Conservation (phyloP, 92 coral and sea anemone genomes). For the Actinernus sp. region DNA sequence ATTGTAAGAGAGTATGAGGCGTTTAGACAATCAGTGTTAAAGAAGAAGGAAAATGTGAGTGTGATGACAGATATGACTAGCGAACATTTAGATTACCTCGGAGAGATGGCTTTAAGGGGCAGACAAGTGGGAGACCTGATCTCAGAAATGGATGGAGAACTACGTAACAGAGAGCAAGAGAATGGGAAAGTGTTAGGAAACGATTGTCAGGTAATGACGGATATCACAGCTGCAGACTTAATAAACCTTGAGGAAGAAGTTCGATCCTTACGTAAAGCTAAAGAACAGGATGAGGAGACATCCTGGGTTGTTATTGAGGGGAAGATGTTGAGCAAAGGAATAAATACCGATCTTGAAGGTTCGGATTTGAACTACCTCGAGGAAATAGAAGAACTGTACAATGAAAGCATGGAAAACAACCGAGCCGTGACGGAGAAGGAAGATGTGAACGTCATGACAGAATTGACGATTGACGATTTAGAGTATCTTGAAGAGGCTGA, state of each 20-base stretch:
- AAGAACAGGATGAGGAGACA: constrained; percentile 13
- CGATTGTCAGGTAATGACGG: constrained; percentile 46
- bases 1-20: constrained; percentile 53
- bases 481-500: constrained; percentile 75
- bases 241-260: constrained; percentile 30
- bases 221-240: constrained; percentile 42
- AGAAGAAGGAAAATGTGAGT: constrained; percentile 25
- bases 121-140: constrained; percentile 26
- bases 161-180: not conserved
- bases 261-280: constrained; percentile 2
- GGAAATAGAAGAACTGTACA: constrained; percentile 46
- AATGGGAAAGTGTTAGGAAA: not conserved
- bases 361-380: constrained; percentile 51
- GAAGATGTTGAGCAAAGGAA: not conserved
- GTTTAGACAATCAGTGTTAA: constrained; percentile 33
- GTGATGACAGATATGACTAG: constrained; percentile 79
- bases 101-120: constrained; percentile 47
- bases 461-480: constrained; percentile 67
- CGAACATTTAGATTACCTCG: constrained; percentile 65
- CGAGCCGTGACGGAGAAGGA: constrained; percentile 5
- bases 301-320: constrained; percentile 48
- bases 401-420: constrained; percentile 22
- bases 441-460: constrained; percentile 65
- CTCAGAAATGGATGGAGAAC: not conserved
- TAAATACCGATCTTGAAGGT: constrained; percentile 44